A percentile compares a stretch with the other conserved stretches of the same genome.
Evolutionary conservation across 1,140 invertebrate species (phyloP).

Genomic region (Bemisia tabaci): DNA sequence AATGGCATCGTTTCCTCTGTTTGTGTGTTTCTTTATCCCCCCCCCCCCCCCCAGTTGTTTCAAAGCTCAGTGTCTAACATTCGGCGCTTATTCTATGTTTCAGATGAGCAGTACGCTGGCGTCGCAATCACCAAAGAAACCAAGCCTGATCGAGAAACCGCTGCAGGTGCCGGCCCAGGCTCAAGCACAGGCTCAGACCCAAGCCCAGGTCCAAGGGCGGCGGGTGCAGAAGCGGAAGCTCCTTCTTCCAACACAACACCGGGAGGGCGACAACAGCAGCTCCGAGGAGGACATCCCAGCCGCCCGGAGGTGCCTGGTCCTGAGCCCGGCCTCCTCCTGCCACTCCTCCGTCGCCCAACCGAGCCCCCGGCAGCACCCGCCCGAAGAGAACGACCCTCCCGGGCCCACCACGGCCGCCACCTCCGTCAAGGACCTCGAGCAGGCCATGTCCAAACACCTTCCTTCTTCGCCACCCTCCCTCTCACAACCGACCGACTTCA

Average conservation of each 20-base stretch:
- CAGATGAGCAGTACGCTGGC: slow-evolving; percentile 16
- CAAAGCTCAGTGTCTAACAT: too few species aligned
- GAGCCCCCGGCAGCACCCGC: slow-evolving; percentile 29
- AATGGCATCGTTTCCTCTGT: too few species aligned
- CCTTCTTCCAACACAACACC: slow-evolving; percentile 14
- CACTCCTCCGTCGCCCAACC: slow-evolving; percentile 33
- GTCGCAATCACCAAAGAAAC: slow-evolving; percentile 19
- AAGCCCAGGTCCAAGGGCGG: slow-evolving; percentile 22
- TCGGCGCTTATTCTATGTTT: too few species aligned
- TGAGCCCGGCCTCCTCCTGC: slow-evolving; percentile 45
- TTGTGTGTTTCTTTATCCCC: too few species aligned
- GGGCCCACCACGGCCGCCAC: slow-evolving; percentile 31
- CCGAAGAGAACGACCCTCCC: slow-evolving; percentile 24
- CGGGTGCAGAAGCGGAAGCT: slow-evolving; percentile 40
- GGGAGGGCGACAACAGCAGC: slow-evolving; percentile 35
- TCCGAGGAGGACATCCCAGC: slow-evolving; percentile 39
- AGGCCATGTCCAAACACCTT: slow-evolving; percentile 91
- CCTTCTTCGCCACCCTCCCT: slow-evolving; percentile 41
- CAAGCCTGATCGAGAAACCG: slow-evolving; percentile 6
- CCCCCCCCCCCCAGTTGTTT: too few species aligned
- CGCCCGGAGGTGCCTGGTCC: slow-evolving; percentile 30
- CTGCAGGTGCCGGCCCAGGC: too few species aligned
- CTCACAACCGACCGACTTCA: slow-evolving; percentile 68
- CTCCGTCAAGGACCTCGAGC: slow-evolving; percentile 81
- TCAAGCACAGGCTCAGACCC: too few species aligned